Evolutionary conservation across 2,797 vertebrate species (phyloP).

Genomic region (Coilia nasus): DNA sequence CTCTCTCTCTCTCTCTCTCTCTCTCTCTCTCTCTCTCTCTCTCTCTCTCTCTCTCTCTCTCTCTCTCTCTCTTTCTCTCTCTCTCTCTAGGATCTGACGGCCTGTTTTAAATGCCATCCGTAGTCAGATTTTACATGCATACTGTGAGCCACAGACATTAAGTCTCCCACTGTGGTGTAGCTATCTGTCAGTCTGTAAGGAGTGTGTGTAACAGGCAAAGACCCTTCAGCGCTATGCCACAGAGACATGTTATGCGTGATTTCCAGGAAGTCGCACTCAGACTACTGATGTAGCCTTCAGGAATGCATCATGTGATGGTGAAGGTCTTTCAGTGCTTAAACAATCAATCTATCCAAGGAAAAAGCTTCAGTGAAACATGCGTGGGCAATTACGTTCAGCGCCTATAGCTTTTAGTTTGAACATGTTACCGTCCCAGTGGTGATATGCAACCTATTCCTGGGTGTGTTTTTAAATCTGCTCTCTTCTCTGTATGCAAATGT

Average conservation of each 20-base stretch:
- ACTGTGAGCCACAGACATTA: not conserved
- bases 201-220: too few relatives aligned
- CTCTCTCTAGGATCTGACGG: not conserved
- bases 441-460: not conserved
- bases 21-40: too few relatives aligned
- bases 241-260: not conserved
- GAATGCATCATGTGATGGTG: not conserved
- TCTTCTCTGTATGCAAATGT: conserved; percentile 17
- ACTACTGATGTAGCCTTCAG: not conserved
- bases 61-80: too few relatives aligned
- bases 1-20: too few relatives aligned
- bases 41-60: too few relatives aligned
- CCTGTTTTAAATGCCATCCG: not conserved
- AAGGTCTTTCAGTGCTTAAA: not conserved
- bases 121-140: conserved; percentile 11
- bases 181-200: not conserved
- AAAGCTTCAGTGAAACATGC: not conserved
- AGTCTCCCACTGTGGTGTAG: not conserved
- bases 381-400: not conserved
- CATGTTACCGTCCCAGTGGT: not conserved
- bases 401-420: not conserved
- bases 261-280: not conserved
- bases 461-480: not conserved
- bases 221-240: too few relatives aligned
- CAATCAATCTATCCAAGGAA: not conserved